Percentiles rank a stretch among this genome's conserved stretches.
phyloP scores from a whole-genome alignment of 64 coral and sea anemone genomes.

The Dendrophyllia cribrosa region DNA sequence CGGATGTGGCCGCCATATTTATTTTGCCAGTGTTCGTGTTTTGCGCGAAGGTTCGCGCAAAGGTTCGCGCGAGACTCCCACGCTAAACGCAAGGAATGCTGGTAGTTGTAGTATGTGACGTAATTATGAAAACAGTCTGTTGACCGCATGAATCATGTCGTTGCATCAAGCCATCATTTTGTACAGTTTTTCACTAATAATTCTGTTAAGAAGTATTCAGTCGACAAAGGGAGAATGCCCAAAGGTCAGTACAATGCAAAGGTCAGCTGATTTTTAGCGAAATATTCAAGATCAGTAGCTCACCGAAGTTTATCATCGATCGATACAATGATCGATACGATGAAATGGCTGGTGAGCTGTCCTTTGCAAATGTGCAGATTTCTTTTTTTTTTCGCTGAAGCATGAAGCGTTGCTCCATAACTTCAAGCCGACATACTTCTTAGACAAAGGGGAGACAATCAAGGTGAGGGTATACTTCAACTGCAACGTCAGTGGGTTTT shows the following conservation, averaged over 20 bases:
- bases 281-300: not conserved
- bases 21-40: too few species aligned
- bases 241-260: not conserved
- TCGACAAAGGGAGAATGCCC: not conserved
- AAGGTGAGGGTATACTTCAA: conserved; percentile 39
- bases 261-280: not conserved
- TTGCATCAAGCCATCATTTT: not conserved
- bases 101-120: too few species aligned
- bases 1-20: too few species aligned
- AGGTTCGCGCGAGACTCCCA: too few species aligned
- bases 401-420: conserved; percentile 70
- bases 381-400: conserved; percentile 37
- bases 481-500: not conserved
- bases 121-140: too few species aligned
- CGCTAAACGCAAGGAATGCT: too few species aligned
- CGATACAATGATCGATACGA: too few species aligned
- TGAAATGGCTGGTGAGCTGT: not conserved
- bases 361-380: not conserved
- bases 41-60: too few species aligned
- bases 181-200: not conserved
- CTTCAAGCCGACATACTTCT: conserved; percentile 51
- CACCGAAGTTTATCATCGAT: not conserved
- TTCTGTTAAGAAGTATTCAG: not conserved
- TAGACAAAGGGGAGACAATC: conserved; percentile 74
- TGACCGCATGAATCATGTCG: too few species aligned